Evolutionary conservation across 2,888 invertebrate genomes (phyloP).

Genomic region (Sinotaia quadrata): DNA sequence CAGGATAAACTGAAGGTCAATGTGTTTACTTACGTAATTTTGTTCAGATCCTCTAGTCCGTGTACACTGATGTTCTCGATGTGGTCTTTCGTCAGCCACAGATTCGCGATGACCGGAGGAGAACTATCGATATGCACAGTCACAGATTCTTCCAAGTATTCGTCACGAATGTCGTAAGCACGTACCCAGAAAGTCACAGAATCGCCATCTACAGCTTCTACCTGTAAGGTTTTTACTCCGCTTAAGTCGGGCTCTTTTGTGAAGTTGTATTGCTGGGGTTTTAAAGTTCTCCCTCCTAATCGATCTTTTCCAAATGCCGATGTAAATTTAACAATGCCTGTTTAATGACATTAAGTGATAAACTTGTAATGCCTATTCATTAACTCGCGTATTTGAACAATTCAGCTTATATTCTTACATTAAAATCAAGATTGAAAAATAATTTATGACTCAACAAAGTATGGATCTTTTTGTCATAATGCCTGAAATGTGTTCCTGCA

Average conservation of each 20-base stretch:
- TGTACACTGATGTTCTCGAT: constrained; percentile 37
- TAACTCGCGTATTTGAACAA: too few species aligned
- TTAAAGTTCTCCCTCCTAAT: constrained; percentile 22
- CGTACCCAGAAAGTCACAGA: constrained; percentile 36
- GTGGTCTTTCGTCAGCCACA: constrained; percentile 39
- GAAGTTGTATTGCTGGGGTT: background rate
- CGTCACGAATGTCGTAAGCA: constrained; percentile 36
- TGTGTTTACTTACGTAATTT: constrained; percentile 40
- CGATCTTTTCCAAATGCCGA: constrained; percentile 28
- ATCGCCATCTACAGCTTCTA: constrained; percentile 35
- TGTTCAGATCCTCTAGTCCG: constrained; percentile 33
- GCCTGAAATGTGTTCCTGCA: too few species aligned
- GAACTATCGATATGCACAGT: constrained; percentile 41
- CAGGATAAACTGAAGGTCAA: too few species aligned
- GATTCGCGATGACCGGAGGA: constrained; percentile 38
- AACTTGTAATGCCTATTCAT: too few species aligned
- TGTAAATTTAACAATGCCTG: constrained; percentile 37
- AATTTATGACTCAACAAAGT: too few species aligned
- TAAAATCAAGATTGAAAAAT: too few species aligned
- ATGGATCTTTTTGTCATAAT: too few species aligned
- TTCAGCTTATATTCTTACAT: too few species aligned
- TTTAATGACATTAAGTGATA: too few species aligned
- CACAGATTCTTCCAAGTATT: constrained; percentile 32
- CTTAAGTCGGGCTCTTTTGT: constrained; percentile 15
- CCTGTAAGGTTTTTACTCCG: constrained; percentile 22